These are phyloP conservation scores for Alviniconcha marisindica DNA, from an alignment of 1,140 invertebrate species.

Conservation along the genomic window DNA sequence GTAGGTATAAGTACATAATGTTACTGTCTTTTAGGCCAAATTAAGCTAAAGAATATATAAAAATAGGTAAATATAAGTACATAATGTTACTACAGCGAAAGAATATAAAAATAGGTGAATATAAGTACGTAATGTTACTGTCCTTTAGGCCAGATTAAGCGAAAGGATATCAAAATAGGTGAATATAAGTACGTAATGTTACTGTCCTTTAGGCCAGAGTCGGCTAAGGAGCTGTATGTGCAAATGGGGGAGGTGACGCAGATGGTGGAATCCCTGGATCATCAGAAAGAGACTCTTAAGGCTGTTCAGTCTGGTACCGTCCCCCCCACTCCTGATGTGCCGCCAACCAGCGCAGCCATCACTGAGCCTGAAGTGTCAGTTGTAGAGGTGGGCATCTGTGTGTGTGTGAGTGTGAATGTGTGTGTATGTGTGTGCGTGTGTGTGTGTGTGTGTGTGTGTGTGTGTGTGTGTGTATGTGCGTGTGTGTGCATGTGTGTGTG, in stretches of 20 bases:
- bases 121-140: background rate
- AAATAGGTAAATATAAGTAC: too few relatives aligned
- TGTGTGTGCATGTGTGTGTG: too few relatives aligned
- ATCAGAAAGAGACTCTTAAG: constrained; percentile 63
- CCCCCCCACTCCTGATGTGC: constrained; percentile 60
- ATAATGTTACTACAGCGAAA: background rate
- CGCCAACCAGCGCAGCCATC: constrained; percentile 50
- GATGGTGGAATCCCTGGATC: constrained; percentile 65
- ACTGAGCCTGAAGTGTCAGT: constrained; percentile 65
- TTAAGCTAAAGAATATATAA: background rate
- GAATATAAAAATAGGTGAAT: background rate
- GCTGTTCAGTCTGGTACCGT: constrained; percentile 63
- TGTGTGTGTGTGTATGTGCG: too few relatives aligned
- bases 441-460: background rate
- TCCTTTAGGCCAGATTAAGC: constrained; percentile 31
- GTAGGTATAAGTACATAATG: background rate
- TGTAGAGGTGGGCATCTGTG: constrained; percentile 61
- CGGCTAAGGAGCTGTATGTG: constrained; percentile 67
- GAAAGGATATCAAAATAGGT: background rate
- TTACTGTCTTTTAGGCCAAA: constrained; percentile 57
- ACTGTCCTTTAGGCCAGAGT: constrained; percentile 58
- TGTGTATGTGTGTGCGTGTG: too few relatives aligned
- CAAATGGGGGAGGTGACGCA: constrained; percentile 60
- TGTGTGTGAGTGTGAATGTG: too few relatives aligned
- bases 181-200: background rate